A percentile compares a stretch with the other conserved stretches of the same genome.
Evolutionary conservation across 2,113 vertebrate species (phyloP).

Genomic region (Phalacrocorax aristotelis): DNA sequence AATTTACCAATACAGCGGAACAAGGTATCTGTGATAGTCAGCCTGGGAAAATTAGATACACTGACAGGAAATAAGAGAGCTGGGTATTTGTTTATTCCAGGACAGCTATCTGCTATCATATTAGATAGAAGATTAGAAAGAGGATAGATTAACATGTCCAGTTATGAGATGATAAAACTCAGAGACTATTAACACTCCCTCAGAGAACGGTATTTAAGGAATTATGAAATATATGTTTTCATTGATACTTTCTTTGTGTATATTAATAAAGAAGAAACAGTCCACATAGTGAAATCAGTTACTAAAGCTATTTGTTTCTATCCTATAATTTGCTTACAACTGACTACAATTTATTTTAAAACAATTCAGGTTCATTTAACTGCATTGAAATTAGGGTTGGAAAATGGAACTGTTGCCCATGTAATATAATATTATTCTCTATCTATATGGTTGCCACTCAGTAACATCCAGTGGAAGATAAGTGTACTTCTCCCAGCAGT

Average conservation of each 20-base stretch:
- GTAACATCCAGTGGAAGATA: background rate
- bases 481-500: background rate
- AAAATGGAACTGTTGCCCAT: background rate
- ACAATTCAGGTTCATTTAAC: background rate
- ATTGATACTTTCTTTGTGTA: background rate
- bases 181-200: background rate
- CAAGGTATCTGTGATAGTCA: background rate
- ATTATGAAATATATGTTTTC: background rate
- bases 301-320: background rate
- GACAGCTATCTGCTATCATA: background rate
- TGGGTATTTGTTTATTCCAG: background rate
- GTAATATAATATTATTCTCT: background rate
- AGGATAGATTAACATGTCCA: background rate
- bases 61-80: background rate
- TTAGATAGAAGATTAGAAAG: background rate
- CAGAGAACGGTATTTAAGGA: background rate
- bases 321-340: background rate
- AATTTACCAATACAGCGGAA: background rate
- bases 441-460: background rate
- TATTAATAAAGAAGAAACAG: background rate
- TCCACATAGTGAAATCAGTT: background rate
- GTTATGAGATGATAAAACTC: background rate
- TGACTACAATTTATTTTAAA: background rate
- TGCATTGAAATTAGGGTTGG: background rate
- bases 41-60: background rate